Evolutionary conservation across 2,888 invertebrate species (phyloP).

Genomic region (Eilema sororculum): DNA sequence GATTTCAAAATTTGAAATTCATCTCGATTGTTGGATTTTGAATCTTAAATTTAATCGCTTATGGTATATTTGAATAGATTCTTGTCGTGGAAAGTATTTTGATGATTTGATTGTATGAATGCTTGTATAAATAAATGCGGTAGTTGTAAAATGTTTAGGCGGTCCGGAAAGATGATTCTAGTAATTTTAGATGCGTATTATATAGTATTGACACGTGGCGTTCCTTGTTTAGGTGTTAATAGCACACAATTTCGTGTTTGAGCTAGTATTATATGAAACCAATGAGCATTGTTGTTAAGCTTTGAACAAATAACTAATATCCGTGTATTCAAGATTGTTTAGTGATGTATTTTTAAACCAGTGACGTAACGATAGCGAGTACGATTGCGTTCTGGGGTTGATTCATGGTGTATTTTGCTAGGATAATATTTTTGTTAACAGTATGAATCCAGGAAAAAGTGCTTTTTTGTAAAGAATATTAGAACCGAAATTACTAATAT

Average conservation of each 20-base stretch:
- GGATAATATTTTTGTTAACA: too few species aligned
- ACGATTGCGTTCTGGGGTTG: not conserved
- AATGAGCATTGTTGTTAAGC: slow-evolving; percentile 15
- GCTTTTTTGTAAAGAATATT: too few species aligned
- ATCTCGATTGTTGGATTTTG: slow-evolving; percentile 21
- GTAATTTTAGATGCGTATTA: slow-evolving; percentile 70
- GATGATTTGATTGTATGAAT: slow-evolving; percentile 57
- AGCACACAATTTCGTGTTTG: slow-evolving; percentile 53
- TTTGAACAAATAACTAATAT: slow-evolving; percentile 20
- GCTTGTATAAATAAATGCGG: slow-evolving; percentile 56
- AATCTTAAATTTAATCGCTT: not conserved
- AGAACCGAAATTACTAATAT: too few species aligned
- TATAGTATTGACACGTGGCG: slow-evolving; percentile 62
- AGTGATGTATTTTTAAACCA: not conserved
- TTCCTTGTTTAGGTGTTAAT: slow-evolving; percentile 67
- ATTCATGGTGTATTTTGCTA: not conserved
- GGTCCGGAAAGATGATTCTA: slow-evolving; percentile 58
- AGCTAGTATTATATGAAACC: slow-evolving; percentile 26
- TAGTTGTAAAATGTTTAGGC: slow-evolving; percentile 66
- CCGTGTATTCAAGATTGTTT: not conserved
- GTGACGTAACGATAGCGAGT: not conserved
- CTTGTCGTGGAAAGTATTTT: slow-evolving; percentile 31
- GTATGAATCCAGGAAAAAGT: too few species aligned
- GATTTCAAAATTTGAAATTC: slow-evolving; percentile 31
- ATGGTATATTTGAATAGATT: slow-evolving; percentile 28